Conservation (phyloP, 2,797 vertebrate genomes). For the Loriculus beryllinus region DNA sequence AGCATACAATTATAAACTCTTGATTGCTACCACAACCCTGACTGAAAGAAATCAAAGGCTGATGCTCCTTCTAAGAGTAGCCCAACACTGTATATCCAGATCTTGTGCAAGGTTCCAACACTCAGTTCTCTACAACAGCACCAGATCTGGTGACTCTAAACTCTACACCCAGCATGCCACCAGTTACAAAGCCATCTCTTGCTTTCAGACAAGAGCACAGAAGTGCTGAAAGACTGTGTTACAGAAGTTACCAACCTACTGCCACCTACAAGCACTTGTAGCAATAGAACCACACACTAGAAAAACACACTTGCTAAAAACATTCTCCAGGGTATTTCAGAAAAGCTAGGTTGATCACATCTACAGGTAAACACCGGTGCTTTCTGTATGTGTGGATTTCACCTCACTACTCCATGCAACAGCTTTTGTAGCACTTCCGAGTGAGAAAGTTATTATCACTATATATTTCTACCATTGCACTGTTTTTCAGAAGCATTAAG, state of each 20-base stretch:
- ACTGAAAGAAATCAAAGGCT: background rate
- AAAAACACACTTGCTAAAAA: background rate
- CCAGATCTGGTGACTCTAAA: background rate
- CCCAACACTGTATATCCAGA: background rate
- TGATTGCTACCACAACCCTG: background rate
- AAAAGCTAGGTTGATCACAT: background rate
- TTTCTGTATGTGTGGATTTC: background rate
- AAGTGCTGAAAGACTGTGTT: background rate
- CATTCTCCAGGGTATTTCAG: background rate
- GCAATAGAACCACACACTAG: fast-evolving
- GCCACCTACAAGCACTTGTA: background rate
- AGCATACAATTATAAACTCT: background rate
- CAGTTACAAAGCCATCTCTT: background rate
- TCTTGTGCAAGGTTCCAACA: background rate
- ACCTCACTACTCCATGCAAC: background rate
- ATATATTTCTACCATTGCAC: fast-evolving
- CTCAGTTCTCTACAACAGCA: background rate
- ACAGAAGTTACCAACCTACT: background rate
- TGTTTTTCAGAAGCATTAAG: background rate
- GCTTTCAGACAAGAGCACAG: background rate
- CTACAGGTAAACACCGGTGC: background rate
- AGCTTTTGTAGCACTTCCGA: background rate
- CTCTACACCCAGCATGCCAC: background rate
- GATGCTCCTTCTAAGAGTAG: background rate
- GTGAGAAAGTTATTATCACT: background rate